phyloP scores from a whole-genome alignment of 2,113 vertebrate genomes.

The Geococcyx californianus region DNA sequence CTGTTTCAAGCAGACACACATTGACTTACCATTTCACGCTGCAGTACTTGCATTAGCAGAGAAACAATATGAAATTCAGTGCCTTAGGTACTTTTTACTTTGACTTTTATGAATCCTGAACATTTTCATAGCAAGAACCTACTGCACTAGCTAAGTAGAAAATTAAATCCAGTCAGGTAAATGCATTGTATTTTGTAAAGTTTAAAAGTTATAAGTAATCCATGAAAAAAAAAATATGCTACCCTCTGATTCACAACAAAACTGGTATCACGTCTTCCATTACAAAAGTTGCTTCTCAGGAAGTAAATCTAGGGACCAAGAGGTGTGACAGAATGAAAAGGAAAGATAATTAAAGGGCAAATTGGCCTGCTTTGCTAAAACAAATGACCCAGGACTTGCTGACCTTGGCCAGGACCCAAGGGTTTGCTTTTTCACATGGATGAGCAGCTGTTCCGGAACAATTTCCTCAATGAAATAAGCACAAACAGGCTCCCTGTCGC shows the following conservation, averaged over 20 bases:
- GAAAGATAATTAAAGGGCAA: slow-evolving; percentile 55
- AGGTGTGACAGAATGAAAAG: slow-evolving; percentile 7
- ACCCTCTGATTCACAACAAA: neutral
- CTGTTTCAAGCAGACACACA: neutral
- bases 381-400: slow-evolving; percentile 62
- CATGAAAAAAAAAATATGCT: neutral
- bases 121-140: neutral
- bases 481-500: slow-evolving; percentile 45
- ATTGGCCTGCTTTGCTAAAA: slow-evolving; percentile 46
- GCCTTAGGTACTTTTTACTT: neutral
- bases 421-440: slow-evolving; percentile 65
- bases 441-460: slow-evolving; percentile 59
- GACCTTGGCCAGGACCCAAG: slow-evolving; percentile 47
- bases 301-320: neutral
- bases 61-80: neutral
- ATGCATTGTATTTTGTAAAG: neutral
- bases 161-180: neutral
- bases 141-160: neutral
- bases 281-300: neutral
- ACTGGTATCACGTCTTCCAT: neutral
- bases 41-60: neutral
- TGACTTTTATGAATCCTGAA: neutral
- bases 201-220: neutral
- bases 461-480: slow-evolving; percentile 54
- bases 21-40: neutral